These are phyloP conservation scores for Nasonovia ribisnigri DNA, from an alignment of 2,888 invertebrate genomes.

Conservation along the genomic window DNA sequence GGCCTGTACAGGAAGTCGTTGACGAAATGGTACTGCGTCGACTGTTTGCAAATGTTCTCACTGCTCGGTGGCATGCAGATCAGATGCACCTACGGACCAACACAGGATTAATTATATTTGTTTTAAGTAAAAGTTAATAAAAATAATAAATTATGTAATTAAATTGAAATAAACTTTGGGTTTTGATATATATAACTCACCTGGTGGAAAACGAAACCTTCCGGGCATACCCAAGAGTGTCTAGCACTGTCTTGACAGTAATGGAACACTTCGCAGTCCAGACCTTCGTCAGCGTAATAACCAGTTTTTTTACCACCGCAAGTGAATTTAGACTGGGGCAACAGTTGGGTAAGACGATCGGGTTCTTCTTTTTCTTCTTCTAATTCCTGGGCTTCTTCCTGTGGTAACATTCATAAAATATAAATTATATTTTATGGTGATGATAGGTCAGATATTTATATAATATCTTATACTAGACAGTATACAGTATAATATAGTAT, in stretches of 20 bases:
- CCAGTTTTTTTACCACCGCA: constrained; percentile 86
- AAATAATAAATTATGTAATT: neutral
- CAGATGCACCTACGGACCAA: constrained; percentile 80
- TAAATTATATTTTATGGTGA: neutral
- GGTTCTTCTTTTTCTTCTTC: constrained; percentile 84
- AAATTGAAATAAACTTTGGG: neutral
- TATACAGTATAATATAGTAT: neutral
- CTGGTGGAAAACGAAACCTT: constrained; percentile 90
- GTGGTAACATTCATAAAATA: neutral
- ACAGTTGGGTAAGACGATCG: constrained; percentile 82
- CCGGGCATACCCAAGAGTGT: constrained; percentile 94
- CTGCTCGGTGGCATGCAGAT: constrained; percentile 93
- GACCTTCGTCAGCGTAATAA: constrained; percentile 90
- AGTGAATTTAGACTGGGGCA: constrained; percentile 87
- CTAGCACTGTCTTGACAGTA: constrained; percentile 91
- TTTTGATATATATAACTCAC: constrained; percentile 71
- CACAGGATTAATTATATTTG: neutral
- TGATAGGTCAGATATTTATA: neutral
- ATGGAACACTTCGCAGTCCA: constrained; percentile 92
- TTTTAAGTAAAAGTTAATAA: neutral
- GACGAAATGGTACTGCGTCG: constrained; percentile 90
- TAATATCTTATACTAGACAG: neutral
- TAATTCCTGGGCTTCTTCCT: constrained; percentile 71
- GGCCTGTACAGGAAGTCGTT: constrained; percentile 93
- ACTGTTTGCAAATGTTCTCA: constrained; percentile 90